Percentiles rank a stretch among this genome's conserved stretches.
These are phyloP conservation scores for Cabera pusaria DNA, from an alignment of 2,888 invertebrate genomes.

Conservation along the genomic window DNA sequence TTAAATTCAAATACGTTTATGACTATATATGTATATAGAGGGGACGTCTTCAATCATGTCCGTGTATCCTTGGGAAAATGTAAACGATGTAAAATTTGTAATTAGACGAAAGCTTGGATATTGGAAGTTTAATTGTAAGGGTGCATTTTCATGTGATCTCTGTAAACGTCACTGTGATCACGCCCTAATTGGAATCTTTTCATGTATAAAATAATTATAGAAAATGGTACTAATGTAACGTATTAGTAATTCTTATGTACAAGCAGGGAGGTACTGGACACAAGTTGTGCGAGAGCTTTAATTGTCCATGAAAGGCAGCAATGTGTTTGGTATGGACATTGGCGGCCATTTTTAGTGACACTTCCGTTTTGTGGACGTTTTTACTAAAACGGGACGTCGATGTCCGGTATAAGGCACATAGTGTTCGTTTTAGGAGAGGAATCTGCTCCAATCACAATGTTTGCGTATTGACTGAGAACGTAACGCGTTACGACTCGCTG, in stretches of 20 bases:
- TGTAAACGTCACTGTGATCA: conserved; percentile 14
- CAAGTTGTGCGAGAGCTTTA: conserved; percentile 53
- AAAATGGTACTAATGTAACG: conserved; percentile 38
- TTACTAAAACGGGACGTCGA: neutral
- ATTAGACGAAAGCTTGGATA: conserved; percentile 7
- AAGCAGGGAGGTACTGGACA: conserved; percentile 46
- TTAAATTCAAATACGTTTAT: no score
- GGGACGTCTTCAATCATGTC: no score
- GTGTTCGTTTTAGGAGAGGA: conserved; percentile 23
- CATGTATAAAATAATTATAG: conserved; percentile 30
- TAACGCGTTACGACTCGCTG: no score
- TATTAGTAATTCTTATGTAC: conserved; percentile 40
- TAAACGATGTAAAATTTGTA: neutral
- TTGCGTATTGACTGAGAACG: no score
- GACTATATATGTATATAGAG: no score
- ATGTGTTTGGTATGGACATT: no score
- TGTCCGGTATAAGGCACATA: conserved; percentile 23
- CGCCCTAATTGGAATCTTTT: conserved; percentile 24
- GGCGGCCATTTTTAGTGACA: conserved; percentile 9
- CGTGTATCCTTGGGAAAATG: conserved; percentile 3
- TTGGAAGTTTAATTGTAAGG: conserved; percentile 11
- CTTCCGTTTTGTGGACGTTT: conserved; percentile 1
- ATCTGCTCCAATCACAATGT: no score
- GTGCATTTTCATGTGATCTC: conserved; percentile 28
- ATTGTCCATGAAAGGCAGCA: no score